Evolutionary conservation across 2,797 vertebrate genomes (phyloP), one percentile per base, ranked within the genome.

Genomic region (Chelon labrosus): DNA sequence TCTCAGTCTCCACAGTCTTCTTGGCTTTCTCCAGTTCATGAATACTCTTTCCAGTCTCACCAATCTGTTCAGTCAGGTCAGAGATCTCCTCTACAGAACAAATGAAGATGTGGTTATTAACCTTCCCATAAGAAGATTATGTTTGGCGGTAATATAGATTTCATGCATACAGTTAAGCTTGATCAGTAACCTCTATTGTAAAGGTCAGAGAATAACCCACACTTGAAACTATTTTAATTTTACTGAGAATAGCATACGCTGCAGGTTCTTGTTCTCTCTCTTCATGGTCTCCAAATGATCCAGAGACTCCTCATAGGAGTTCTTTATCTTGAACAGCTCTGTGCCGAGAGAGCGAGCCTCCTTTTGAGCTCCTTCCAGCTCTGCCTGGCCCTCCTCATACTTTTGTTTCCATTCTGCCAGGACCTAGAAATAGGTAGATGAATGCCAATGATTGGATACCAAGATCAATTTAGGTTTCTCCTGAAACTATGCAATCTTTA

Each of bases 351-450:
- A 94, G 2, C 93, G 93, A 57, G 95, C 93, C 56, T 96, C 95
- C 75, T 96, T 96, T 86, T 93, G 95, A 3, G 95, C 83, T 77
- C 93, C 94, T 73, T 97, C 96, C 47, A 97, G 90, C 77, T 96
- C 96, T 68, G 95, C 91, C 75, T 96, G 96, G 0, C 93, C 85
- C 78, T 97, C 96, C 56, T 97, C 96, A 50, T 92, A 96, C 75
- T 97, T 97, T 50, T 96, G 95, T 37, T 96, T 96, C 96, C 96
- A 96, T 61, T 96, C 96, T 82, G 94, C 78, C n/a, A 94, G 53
- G 22, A 88, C 73, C 78, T 93, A 17, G 7, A 16, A 7, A 46
- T 17, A 46, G 31, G 4, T 31, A 31, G 31, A 22, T 31, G 31
- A 31, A 3, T 31, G 31, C 31, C 31, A 31, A 31, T 31, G 31